Base-by-base conservation (phyloP, 2,797 vertebrate genomes). In the Eutrigla gurnardus region DNA sequence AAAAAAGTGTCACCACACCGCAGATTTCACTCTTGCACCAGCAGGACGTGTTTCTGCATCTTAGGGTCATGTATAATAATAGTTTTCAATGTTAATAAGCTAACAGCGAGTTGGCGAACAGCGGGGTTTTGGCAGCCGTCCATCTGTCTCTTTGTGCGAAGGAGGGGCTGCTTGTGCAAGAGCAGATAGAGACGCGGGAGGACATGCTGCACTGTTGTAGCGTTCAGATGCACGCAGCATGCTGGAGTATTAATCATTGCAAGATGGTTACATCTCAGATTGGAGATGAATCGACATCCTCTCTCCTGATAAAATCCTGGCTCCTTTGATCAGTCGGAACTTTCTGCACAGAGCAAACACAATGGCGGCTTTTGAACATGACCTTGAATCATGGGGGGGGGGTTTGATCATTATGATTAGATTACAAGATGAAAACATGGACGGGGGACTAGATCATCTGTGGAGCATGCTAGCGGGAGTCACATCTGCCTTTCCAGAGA, bases 41-140 rank as follows among this genome's bases (percentile, higher is more conserved):
- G 55, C 32, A 25, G 42, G 58, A 45, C 13, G 60, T 78, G 57
- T 35, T 63, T 78, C 46, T 64, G 32, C 14, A 69, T 50, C 65
- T 65, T n/a, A 4, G 45, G 54, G 63, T 78, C 70, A 74, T 50
- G 46, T 32, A n/a, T 80, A 75, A 80, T 33, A 82, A 73, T 66
- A 66, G 55, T 68, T 53, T 68, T 81, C 60, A 65, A 18, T 70
- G 46, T 66, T 85, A 83, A 83, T 85, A 71, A 77, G 70, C 58
- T 73, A 77, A 81, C 65, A 80, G 82, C 50, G 61, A 85, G 69
- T 78, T 77, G 74, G 49, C 61, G 10, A 80, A 72, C 73, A 72
- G 67, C 45, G 0, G 55, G 39, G 78, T 80, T 25, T 61, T 89
- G 81, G 78, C 80, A 82, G 63, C 17, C 0, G 3, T 74, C 75